These are phyloP conservation scores for Zaprionus ghesquierei DNA, from an alignment of 1,140 invertebrate genomes.

Conservation along the genomic window DNA sequence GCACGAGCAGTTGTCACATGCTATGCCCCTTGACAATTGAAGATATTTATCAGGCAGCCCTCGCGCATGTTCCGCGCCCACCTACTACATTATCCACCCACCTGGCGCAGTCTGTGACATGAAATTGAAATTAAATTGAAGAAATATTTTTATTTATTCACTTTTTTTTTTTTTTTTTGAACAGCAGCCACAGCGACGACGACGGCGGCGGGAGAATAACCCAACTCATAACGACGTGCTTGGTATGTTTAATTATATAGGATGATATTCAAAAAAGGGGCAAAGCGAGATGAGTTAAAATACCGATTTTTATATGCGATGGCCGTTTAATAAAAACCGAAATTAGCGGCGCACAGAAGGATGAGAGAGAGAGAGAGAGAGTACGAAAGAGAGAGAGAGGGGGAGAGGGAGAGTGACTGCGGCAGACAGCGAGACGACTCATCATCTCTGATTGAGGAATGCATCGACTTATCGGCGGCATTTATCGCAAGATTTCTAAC, in stretches of 20 bases:
- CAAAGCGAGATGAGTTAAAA: conserved; percentile 63
- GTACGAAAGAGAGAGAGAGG: conserved; percentile 19
- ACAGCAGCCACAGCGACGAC: conserved; percentile 17
- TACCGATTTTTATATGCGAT: conserved; percentile 70
- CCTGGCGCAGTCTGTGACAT: conserved; percentile 59
- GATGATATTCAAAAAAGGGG: conserved; percentile 71
- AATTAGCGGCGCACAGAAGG: conserved; percentile 71
- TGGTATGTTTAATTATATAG: conserved; percentile 74
- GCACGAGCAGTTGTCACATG: background rate
- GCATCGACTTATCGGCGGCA: conserved; percentile 55
- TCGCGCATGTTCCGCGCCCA: conserved; percentile 2
- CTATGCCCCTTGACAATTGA: background rate
- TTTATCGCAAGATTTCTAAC: conserved; percentile 61
- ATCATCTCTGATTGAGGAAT: conserved; percentile 28
- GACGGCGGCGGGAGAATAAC: conserved; percentile 5
- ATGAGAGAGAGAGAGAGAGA: conserved; percentile 17
- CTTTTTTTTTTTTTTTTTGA: background rate
- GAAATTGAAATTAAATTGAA: conserved; percentile 75
- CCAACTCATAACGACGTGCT: conserved; percentile 66
- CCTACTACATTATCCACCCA: conserved; percentile 32
- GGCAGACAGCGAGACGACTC: conserved; percentile 66
- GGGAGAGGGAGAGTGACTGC: conserved; percentile 11
- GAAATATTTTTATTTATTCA: conserved; percentile 35
- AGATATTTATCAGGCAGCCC: background rate
- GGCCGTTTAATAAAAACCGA: conserved; percentile 70